These are phyloP conservation scores for Stenodera caucasica DNA, from an alignment of 2,888 invertebrate genomes.

Conservation along the genomic window DNA sequence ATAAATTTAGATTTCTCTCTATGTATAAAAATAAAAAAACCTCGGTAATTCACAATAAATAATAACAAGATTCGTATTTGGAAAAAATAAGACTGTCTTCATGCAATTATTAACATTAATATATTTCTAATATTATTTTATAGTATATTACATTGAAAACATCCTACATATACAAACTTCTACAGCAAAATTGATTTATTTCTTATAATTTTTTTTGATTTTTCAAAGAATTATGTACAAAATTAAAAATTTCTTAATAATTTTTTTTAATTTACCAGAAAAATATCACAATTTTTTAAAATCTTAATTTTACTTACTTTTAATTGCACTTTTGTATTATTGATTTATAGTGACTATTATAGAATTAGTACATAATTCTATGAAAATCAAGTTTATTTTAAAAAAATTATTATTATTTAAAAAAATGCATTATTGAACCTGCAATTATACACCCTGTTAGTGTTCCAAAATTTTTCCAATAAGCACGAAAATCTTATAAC, in stretches of 20 bases:
- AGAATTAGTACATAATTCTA: conserved; percentile 38
- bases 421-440: conserved; percentile 20
- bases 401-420: not conserved
- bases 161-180: conserved; percentile 53
- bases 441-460: conserved; percentile 47
- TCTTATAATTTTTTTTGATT: conserved; percentile 32
- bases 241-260: conserved; percentile 32
- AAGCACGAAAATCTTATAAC: conserved; percentile 26
- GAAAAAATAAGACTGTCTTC: conserved; percentile 29
- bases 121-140: conserved; percentile 46
- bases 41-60: too few species aligned
- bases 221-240: conserved; percentile 43
- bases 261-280: conserved; percentile 31
- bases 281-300: conserved; percentile 29
- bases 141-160: conserved; percentile 54
- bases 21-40: too few species aligned
- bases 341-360: conserved; percentile 6
- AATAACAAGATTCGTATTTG: too few species aligned
- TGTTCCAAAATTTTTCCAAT: conserved; percentile 35
- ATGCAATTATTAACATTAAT: conserved; percentile 50
- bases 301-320: conserved; percentile 5
- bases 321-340: conserved; percentile 41
- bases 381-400: conserved; percentile 32
- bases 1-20: too few species aligned
- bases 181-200: conserved; percentile 42